Evolutionary conservation across 1,140 invertebrate species (phyloP), one percentile per base, ranked within the genome.

Genomic region (Patella vulgata): DNA sequence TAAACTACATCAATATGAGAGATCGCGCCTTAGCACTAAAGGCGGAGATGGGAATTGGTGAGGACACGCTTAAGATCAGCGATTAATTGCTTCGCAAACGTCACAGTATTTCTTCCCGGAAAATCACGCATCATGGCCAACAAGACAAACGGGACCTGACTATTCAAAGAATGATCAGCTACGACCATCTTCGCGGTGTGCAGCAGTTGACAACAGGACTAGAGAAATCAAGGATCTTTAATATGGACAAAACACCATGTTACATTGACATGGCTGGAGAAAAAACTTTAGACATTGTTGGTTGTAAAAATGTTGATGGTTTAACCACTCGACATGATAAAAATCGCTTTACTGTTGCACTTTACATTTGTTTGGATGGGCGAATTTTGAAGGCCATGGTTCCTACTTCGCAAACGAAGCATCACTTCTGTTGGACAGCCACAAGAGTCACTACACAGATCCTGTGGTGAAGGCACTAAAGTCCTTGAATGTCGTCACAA

Each of bases 201-300:
- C 11, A 47, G 11, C 44, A 14, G 9, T 21, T 11, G 9, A 21
- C 11, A 14, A 21, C 11, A 11, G 11, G 9, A 21, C 44, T 47
- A 21, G 11, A 11, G 11, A 47, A 21, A 14, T 9, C 8, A 9
- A 21, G 44, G 23, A 11, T 47, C 23, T 9, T 14, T 21, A 47
- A 47, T 14, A 47, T 47, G 44, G 44, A 47, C 23, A 21, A 47
- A 47, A 47, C 46, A 17, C 46, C 46, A 47, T 47, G 46, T 47
- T 47, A 47, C 46, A 47, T 47, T 11, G 46, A 47, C 46, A 47
- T 47, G 46, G 21, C 46, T 17, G 46, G 46, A 11, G 11, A 17
- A 21, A 47, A 14, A 23, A 47, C 14, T 14, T 23, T 47, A 11
- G 46, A 47, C 21, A n/a, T 47, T 47, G 46, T 23, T 47, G 46